Evolutionary conservation across 37 sponge, comb jelly and placozoan species (phyloP).

Genomic region (Lycopodina hypogea): DNA sequence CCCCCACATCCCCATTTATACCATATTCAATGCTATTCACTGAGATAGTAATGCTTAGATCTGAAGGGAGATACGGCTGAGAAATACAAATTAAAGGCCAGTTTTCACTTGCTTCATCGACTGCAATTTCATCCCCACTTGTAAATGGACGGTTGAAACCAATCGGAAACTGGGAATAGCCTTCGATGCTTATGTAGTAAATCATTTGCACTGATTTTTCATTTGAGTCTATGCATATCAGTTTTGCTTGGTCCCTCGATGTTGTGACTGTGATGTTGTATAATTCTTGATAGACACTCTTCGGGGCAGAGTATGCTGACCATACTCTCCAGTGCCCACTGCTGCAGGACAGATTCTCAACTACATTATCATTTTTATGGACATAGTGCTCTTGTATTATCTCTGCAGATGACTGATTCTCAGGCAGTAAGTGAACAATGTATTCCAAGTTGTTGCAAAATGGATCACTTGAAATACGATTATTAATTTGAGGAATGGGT

Average conservation of each 20-base stretch:
- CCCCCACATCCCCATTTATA: background rate
- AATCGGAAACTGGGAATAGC: background rate
- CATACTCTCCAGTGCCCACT: background rate
- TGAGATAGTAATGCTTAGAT: background rate
- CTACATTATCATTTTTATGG: background rate
- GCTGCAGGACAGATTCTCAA: background rate
- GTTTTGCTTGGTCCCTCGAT: background rate
- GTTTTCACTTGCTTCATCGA: background rate
- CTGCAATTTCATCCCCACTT: background rate
- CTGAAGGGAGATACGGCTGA: background rate
- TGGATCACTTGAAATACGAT: background rate
- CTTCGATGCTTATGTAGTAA: conserved; percentile 1
- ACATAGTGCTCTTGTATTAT: background rate
- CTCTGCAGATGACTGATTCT: background rate
- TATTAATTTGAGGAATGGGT: background rate
- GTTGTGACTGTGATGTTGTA: background rate
- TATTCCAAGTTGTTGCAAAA: background rate
- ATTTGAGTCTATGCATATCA: background rate
- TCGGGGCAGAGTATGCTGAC: background rate
- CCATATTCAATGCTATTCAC: background rate
- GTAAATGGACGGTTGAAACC: background rate
- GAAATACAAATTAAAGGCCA: background rate
- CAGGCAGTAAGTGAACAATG: background rate
- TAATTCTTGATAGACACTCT: background rate
- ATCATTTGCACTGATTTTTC: background rate